Evolutionary conservation across 2,888 invertebrate species (phyloP).

Genomic region (Epinotia bilunana): DNA sequence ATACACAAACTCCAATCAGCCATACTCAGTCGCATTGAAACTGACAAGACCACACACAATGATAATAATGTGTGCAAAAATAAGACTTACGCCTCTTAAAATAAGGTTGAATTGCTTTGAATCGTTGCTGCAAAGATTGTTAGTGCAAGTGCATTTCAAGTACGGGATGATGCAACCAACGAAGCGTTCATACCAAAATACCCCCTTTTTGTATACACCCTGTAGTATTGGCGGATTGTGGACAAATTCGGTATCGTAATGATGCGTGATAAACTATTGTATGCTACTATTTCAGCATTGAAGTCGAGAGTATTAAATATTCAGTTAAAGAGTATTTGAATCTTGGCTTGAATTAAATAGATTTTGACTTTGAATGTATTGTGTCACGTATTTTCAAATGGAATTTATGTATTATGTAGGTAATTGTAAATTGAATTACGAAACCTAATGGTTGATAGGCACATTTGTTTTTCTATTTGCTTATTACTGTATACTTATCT

Average conservation of each 20-base stretch:
- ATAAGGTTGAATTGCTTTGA: slow-evolving; percentile 5
- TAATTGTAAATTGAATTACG: too few species aligned
- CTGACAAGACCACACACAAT: slow-evolving; percentile 37
- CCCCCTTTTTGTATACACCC: neutral
- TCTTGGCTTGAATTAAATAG: too few species aligned
- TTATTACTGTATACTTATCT: too few species aligned
- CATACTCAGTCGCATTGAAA: slow-evolving; percentile 6
- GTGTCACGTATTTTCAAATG: too few species aligned
- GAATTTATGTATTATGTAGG: too few species aligned
- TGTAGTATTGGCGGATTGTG: slow-evolving; percentile 16
- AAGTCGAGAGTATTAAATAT: neutral
- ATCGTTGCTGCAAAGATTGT: neutral
- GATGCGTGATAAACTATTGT: slow-evolving; percentile 14
- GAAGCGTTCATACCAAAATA: neutral
- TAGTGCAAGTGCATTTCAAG: neutral
- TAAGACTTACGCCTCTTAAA: neutral
- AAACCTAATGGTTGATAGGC: too few species aligned
- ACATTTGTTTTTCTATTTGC: too few species aligned
- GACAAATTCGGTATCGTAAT: slow-evolving; percentile 22
- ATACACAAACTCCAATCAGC: slow-evolving; percentile 12
- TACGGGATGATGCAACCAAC: neutral
- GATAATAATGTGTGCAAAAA: neutral
- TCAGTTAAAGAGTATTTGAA: too few species aligned
- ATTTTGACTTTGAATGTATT: too few species aligned
- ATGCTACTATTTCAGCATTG: slow-evolving; percentile 2